Evolutionary conservation across 2,888 invertebrate species (phyloP), one percentile per base, ranked within the genome.

Genomic region (Heliconius charithonia): DNA sequence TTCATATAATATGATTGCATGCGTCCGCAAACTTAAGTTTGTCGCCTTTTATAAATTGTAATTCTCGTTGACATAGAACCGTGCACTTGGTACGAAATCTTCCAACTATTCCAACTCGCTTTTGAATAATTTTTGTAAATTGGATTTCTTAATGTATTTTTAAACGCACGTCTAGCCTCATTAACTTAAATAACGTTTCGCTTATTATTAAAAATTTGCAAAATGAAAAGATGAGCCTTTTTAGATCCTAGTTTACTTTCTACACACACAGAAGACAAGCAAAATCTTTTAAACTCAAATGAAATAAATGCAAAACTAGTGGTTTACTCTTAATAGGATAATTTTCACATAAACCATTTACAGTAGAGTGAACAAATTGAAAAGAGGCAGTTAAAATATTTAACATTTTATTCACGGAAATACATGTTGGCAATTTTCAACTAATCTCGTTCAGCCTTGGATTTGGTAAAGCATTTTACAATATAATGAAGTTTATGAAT

Each of bases 361-460:
- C 51, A 77, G 37, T 70, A 66, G 65, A 77, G 41, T 73, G 77
- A 77, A 67, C 59, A 69, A 74, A 74, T 79, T 79, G 79, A 80
- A 63, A 76, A 77, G 51, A 77, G 70, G 62, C 71, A 75, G 51
- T 75, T 79, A 56, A 77, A 81, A 79, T 81, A 79, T 80, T 79
- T 76, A 78, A 79, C 75, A 79, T 79, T 78, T 81, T 75, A 79
- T 82, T 78, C 71, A 72, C 63, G 76, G 79, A 74, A 80, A 72
- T 78, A 70, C 56, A 77, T 73, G 75, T 59, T 75, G 63, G 77
- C 72, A 73, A 76, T 81, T 81, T 77, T 62, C 51, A 59, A 75
- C 76, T 77, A 82, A 82, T 80, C 82, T 79, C 16, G 78, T 79
- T 79, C 63, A 77, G 76, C 77, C 76, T 80, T 78, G 81, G 59